Evolutionary conservation across 2,797 vertebrate species (phyloP), one percentile per base, ranked within the genome.

Genomic region (Mus minutoides): DNA sequence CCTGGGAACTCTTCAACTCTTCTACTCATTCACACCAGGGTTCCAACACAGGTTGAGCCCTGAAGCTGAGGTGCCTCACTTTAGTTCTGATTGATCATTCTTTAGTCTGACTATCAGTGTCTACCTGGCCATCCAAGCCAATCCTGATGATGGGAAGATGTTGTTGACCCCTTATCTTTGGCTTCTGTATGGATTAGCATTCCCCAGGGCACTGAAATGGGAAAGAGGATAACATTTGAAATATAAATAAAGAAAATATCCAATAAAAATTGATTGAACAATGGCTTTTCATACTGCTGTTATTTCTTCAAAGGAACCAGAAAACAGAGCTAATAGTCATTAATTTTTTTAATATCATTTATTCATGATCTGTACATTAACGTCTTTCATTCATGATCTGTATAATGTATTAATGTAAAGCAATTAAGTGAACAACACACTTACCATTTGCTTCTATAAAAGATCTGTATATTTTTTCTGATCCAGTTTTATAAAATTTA

Each of bases 21-120:
- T 69, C 0, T 1, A 3, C 3, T 0, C 8, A 6, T 4, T 40
- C 12, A 40, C 0, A 34, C 17, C 1, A 22, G 0, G 13, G 0
- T 14, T 14, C 26, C 12, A 11, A 2, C 19, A 14, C 11, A 64
- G 67, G 9, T 26, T 49, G 12, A n/a, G 14, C 26, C 37, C 46
- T 17, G 0, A 16, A 19, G 21, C 12, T 12, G 34, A 67, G 16
- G 34, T 9, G 1, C 16, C 11, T 10, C 4, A 1, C 29, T 73
- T 37, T 9, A 52, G 9, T 79, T 17, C 46, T 5, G 26, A 26
- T 52, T 43, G 49, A 73, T 46, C 12, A 24, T 22, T 0, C 2
- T 14, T 60, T 67, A 12, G 16, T 83, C 31, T 77, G 54, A 78
- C 21, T 58, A 24, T 52, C 40, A 24, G 77, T 40, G 49, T 64